These are phyloP conservation scores for Myrmecobius fasciatus DNA, from an alignment of 2,113 vertebrate genomes.

Conservation along the genomic window DNA sequence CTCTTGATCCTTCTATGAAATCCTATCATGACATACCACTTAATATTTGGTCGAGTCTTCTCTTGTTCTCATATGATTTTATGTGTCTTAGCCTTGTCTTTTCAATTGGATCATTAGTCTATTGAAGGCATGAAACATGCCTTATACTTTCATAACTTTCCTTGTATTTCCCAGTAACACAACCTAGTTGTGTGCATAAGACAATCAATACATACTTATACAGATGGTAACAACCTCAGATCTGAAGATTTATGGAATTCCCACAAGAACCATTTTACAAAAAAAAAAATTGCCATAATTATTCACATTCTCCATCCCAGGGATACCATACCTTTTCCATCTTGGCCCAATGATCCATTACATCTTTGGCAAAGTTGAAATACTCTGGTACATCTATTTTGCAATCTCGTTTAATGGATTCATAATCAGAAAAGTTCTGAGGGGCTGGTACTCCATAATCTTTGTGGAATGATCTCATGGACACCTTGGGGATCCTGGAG, in stretches of 20 bases:
- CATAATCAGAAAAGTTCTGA: conserved; percentile 86
- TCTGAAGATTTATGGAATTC: not conserved
- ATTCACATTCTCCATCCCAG: not conserved
- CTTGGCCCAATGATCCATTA: conserved; percentile 88
- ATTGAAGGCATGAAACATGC: not conserved
- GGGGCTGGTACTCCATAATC: conserved; percentile 39
- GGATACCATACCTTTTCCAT: conserved; percentile 84
- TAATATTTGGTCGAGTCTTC: not conserved
- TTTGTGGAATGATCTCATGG: conserved; percentile 63
- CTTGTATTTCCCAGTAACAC: not conserved
- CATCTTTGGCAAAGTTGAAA: conserved; percentile 90
- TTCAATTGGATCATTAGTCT: not conserved
- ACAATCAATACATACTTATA: not conserved
- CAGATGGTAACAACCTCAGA: not conserved
- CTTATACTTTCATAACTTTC: not conserved
- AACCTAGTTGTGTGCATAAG: not conserved
- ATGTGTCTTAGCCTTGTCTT: not conserved
- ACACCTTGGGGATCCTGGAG: conserved; percentile 25
- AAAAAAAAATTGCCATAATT: not conserved
- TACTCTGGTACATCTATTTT: conserved; percentile 83
- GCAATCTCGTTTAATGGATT: conserved; percentile 81
- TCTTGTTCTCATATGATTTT: not conserved
- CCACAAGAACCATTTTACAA: not conserved
- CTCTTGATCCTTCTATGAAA: not conserved
- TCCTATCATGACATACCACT: not conserved